A percentile compares a stretch with the other conserved stretches of the same genome.
phyloP scores from a whole-genome alignment of 2,113 vertebrate genomes.

The Nibea albiflora region DNA sequence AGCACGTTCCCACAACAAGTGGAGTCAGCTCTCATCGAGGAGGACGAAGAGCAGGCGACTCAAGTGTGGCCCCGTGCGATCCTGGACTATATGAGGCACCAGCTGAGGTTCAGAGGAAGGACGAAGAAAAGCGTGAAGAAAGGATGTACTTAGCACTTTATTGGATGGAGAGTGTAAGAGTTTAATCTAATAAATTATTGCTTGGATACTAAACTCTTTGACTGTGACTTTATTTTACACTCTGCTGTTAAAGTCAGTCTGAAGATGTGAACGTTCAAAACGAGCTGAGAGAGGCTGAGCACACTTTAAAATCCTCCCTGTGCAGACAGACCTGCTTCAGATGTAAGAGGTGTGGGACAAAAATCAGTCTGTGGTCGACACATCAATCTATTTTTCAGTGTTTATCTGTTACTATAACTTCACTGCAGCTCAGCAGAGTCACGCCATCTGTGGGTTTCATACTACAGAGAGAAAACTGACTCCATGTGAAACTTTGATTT shows the following conservation, averaged over 20 bases:
- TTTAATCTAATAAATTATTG: constrained; percentile 45
- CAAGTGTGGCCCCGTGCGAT: constrained; percentile 64
- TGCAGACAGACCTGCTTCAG: no score
- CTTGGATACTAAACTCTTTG: neutral
- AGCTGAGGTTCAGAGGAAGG: constrained; percentile 74
- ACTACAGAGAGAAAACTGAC: no score
- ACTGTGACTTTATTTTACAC: neutral
- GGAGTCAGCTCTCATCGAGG: constrained; percentile 41
- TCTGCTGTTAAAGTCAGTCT: neutral
- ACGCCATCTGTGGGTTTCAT: no score
- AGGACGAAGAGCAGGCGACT: constrained; percentile 29
- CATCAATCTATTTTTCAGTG: no score
- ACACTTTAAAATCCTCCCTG: no score
- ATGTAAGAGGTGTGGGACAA: no score
- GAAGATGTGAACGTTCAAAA: neutral
- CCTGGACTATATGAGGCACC: constrained; percentile 72
- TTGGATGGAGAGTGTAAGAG: constrained; percentile 6
- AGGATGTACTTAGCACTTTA: neutral
- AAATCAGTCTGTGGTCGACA: no score
- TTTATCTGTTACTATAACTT: no score
- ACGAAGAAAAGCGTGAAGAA: constrained; percentile 73
- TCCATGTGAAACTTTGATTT: no score
- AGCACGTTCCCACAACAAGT: constrained; percentile 32
- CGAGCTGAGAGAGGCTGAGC: neutral
- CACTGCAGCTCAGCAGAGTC: no score